Evolutionary conservation across 2,797 vertebrate genomes (phyloP).

Genomic region (Cichlasoma orientale): DNA sequence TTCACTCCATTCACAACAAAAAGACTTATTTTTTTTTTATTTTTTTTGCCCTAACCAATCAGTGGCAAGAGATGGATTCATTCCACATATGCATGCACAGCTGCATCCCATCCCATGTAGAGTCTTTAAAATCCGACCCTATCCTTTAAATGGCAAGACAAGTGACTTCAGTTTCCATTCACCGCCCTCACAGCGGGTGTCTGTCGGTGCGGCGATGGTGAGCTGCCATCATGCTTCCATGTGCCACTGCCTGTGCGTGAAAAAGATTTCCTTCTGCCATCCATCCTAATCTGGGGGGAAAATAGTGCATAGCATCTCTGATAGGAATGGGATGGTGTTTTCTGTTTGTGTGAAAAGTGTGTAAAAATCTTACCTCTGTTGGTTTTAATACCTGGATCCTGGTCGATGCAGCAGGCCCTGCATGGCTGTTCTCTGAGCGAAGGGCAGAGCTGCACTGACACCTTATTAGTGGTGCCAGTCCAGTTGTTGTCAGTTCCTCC

Average conservation of each 20-base stretch:
- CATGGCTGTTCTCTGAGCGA: slow-evolving; percentile 35
- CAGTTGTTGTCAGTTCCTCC: slow-evolving; percentile 59
- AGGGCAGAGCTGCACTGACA: slow-evolving; percentile 58
- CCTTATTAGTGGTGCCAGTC: slow-evolving; percentile 67
- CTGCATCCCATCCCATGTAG: background rate
- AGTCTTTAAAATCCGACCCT: background rate
- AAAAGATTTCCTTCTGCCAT: slow-evolving; percentile 20
- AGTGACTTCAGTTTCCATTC: background rate
- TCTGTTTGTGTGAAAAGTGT: slow-evolving; percentile 3
- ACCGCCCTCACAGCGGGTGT: background rate
- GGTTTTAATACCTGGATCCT: slow-evolving; percentile 19
- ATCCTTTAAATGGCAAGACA: background rate
- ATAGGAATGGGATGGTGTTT: background rate
- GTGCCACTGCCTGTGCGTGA: background rate
- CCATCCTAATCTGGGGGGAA: slow-evolving; percentile 5
- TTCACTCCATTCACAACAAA: background rate
- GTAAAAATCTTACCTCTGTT: background rate
- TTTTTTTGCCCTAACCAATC: background rate
- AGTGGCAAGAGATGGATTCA: background rate
- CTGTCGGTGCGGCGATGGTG: background rate
- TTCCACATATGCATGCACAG: background rate
- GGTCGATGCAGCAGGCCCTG: slow-evolving; percentile 14
- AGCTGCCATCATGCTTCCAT: slow-evolving; percentile 23
- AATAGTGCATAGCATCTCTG: slow-evolving; percentile 1
- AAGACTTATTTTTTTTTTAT: no score